Evolutionary conservation across 37 sponge, comb jelly and placozoan species (phyloP).

Genomic region (Agelas oroides): DNA sequence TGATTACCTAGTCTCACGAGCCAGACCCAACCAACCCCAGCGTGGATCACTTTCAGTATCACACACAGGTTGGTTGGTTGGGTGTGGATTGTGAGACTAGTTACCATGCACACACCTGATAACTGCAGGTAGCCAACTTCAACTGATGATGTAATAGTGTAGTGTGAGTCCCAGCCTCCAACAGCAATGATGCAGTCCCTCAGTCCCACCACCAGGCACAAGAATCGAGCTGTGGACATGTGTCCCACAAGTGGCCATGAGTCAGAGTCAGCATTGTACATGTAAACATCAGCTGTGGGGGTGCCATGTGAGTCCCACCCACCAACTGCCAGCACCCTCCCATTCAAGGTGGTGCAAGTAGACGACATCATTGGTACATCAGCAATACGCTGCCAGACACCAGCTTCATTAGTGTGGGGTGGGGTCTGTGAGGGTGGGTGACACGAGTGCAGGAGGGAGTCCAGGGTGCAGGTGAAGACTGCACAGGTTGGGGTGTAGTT

Average conservation of each 20-base stretch:
- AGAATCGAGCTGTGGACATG: background rate
- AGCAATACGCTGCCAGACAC: background rate
- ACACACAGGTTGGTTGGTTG: too few species aligned
- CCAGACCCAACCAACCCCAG: too few species aligned
- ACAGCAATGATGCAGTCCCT: too few species aligned
- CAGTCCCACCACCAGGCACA: background rate
- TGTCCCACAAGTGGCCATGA: background rate
- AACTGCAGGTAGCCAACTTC: too few species aligned
- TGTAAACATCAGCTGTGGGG: background rate
- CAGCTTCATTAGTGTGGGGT: background rate
- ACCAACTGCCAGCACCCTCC: background rate
- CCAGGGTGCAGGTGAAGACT: conserved; percentile 3
- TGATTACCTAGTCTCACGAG: too few species aligned
- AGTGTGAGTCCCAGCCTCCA: too few species aligned
- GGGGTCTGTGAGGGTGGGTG: too few species aligned
- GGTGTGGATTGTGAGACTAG: too few species aligned
- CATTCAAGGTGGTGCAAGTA: background rate
- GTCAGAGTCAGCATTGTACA: background rate
- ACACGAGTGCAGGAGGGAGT: background rate
- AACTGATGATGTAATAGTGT: too few species aligned
- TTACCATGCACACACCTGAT: too few species aligned
- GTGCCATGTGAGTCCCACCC: background rate
- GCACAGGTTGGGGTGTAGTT: background rate
- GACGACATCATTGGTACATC: background rate
- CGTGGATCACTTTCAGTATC: too few species aligned